Evolutionary conservation across 2,797 vertebrate species (phyloP), one percentile per base, ranked within the genome.

Genomic region (Catamblyrhynchus diadema): DNA sequence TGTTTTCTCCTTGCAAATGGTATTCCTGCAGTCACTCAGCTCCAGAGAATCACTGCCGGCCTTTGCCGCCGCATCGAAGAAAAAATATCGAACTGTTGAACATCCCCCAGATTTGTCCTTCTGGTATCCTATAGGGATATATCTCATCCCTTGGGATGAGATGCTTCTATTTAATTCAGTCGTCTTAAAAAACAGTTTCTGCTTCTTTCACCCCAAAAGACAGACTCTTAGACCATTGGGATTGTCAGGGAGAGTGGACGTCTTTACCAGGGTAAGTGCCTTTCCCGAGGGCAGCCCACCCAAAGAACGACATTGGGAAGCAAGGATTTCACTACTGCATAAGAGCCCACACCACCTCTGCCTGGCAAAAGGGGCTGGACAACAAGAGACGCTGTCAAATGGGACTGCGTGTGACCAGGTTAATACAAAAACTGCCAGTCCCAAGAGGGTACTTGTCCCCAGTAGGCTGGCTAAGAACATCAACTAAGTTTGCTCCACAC

Each of bases 251-350:
- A 51, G 21, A 9, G 28, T 3, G 11, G 28, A 7, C 8, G 2
- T 8, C 4, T 1, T 17, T 7, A n/a, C 4, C 2, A 27, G 37
- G 9, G 3, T 17, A 24, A 28, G 17, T 8, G 24, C 16, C 32
- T 44, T 48, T 33, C 19, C 48, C 0, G 0, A 54, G 44, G 6
- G 41, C 44, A 70, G 32, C 37, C 48, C 45, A 8, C 20, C 6
- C 33, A 14, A 45, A 45, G 3, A 19, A 15, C 7, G 12, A 20
- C 37, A 32, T 2, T 16, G 25, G 27, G 39, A 66, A 39, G 23
- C 4, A 9, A 6, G 6, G 22, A 33, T 69, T 67, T 59, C 47
- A 4, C 10, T 8, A 1, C 11, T 18, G 1, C 3, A 0, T 6
- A 5, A 16, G 17, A 48, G 23, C 4, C 10, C 10, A 4, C 18